A percentile compares a stretch with the other conserved stretches of the same genome.
Conservation (phyloP, 2,797 vertebrate genomes). For the Tauraco hartlaubi region DNA sequence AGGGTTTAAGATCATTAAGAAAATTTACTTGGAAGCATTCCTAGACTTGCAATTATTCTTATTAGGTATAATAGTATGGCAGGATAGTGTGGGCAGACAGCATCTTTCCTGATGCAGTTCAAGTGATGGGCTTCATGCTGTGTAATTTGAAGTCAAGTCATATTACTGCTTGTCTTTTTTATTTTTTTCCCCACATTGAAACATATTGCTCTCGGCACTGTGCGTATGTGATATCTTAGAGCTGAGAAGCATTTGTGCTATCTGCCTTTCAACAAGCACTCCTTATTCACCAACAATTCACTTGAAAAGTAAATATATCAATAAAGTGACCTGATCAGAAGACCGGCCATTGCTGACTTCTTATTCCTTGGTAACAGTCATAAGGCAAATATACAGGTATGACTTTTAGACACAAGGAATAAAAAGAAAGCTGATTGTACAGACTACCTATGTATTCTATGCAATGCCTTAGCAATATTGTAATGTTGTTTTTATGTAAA, state of each 20-base stretch:
- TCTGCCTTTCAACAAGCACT: neutral
- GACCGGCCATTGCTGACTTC: neutral
- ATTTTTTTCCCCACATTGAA: neutral
- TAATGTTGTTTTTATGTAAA: neutral
- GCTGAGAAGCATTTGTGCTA: neutral
- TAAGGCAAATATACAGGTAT: neutral
- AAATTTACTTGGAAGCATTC: slow-evolving; percentile 25
- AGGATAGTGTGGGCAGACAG: slow-evolving; percentile 6
- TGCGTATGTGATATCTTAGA: neutral
- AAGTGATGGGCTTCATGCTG: neutral
- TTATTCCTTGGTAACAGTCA: neutral
- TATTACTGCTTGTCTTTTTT: neutral
- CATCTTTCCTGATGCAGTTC: neutral
- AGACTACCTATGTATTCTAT: neutral
- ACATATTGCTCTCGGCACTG: neutral
- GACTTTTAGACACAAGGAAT: neutral
- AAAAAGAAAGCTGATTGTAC: neutral
- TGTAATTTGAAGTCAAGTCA: slow-evolving; percentile 15
- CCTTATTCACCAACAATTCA: neutral
- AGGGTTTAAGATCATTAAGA: slow-evolving; percentile 55
- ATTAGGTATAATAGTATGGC: neutral
- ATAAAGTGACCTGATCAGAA: neutral
- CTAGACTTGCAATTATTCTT: slow-evolving; percentile 40
- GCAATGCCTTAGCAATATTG: neutral
- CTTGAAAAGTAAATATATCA: slow-evolving; percentile 7